These are phyloP conservation scores for Leuciscus idus DNA, from an alignment of 2,113 vertebrate species.

Conservation along the genomic window DNA sequence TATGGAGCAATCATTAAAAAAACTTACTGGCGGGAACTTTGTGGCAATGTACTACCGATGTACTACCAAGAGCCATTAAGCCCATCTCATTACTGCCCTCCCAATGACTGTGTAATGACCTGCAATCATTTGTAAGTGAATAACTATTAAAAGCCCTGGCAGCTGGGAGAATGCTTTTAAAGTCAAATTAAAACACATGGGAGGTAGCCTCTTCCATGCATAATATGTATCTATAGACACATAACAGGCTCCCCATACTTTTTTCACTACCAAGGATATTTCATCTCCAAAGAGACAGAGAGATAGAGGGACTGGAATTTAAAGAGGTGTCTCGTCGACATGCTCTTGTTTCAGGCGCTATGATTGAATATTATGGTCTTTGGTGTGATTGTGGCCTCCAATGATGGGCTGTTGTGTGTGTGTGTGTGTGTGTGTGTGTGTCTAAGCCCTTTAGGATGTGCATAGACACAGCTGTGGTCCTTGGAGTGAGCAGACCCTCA, in stretches of 20 bases:
- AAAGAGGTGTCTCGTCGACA: neutral
- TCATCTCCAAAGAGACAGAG: conserved; percentile 40
- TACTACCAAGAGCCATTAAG: conserved; percentile 93
- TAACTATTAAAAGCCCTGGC: conserved; percentile 94
- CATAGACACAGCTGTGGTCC: conserved; percentile 24
- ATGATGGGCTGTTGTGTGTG: conserved; percentile 17
- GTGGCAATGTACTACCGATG: conserved; percentile 88
- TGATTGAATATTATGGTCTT: conserved; percentile 38
- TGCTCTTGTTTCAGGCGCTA: conserved; percentile 35
- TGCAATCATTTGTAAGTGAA: conserved; percentile 95
- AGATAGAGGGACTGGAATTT: conserved; percentile 15
- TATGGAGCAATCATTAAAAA: conserved; percentile 87
- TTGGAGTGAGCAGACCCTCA: conserved; percentile 40
- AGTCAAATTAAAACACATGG: conserved; percentile 91
- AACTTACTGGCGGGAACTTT: conserved; percentile 87
- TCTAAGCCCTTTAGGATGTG: conserved; percentile 36
- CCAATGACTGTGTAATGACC: conserved; percentile 97
- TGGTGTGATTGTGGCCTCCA: conserved; percentile 26
- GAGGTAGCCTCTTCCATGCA: conserved; percentile 76
- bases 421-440: neutral
- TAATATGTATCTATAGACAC: conserved; percentile 73
- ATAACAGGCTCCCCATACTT: conserved; percentile 57
- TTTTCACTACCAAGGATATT: conserved; percentile 51
- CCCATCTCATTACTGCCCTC: conserved; percentile 94
- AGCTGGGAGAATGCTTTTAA: conserved; percentile 87